These are phyloP conservation scores for Columba janthina DNA, from an alignment of 2,113 vertebrate species.

Conservation along the genomic window DNA sequence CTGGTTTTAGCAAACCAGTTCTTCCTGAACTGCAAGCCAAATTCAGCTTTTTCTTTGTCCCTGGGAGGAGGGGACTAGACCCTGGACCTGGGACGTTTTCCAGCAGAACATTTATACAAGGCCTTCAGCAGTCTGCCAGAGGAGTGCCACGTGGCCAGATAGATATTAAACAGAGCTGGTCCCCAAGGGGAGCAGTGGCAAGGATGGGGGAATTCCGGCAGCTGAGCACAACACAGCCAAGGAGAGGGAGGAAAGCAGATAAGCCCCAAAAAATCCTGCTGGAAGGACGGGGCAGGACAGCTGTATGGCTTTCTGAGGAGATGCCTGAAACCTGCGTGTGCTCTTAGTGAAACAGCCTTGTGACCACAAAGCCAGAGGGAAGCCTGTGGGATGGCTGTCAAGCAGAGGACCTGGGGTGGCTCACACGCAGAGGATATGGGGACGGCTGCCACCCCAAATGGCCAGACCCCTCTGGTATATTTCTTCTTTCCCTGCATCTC, in stretches of 20 bases:
- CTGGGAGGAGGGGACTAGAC: neutral
- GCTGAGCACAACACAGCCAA: neutral
- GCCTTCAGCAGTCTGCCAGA: neutral
- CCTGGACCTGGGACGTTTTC: neutral
- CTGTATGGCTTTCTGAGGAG: neutral
- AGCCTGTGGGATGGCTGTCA: rapidly evolving
- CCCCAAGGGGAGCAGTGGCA: neutral
- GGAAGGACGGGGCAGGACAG: neutral
- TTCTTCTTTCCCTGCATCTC: neutral
- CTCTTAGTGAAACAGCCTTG: neutral
- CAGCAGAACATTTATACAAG: neutral
- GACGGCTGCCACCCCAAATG: too few species aligned
- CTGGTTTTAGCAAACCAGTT: neutral
- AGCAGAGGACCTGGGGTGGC: neutral
- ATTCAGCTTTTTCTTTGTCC: neutral
- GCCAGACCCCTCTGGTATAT: neutral
- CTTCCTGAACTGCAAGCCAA: neutral
- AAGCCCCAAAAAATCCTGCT: neutral
- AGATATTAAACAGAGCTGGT: neutral
- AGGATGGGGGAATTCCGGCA: neutral
- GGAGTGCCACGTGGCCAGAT: neutral
- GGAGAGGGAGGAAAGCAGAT: neutral
- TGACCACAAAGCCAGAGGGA: neutral
- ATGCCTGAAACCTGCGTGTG: rapidly evolving
- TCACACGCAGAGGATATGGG: neutral